Percentiles rank a stretch among this genome's conserved stretches.
phyloP scores from a whole-genome alignment of 1,140 invertebrate genomes.

The Lepidurus couesii region DNA sequence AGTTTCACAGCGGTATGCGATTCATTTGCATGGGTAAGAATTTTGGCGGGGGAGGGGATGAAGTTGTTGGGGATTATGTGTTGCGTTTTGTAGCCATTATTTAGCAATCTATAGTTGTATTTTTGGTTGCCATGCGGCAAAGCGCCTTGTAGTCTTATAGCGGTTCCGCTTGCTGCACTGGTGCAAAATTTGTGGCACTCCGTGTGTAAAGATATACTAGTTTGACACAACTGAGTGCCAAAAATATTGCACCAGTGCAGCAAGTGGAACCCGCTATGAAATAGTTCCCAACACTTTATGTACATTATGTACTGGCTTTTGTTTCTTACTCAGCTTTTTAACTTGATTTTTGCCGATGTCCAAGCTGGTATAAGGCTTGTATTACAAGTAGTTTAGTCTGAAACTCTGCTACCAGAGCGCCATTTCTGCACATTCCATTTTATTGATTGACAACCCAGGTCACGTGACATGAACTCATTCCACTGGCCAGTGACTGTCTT shows the following conservation, averaged over 20 bases:
- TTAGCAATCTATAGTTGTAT: too few relatives aligned
- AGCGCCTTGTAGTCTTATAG: too few relatives aligned
- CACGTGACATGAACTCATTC: conserved; percentile 5
- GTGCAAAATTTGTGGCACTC: too few relatives aligned
- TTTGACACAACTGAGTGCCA: too few relatives aligned
- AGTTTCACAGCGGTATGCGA: background rate
- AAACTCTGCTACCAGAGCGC: background rate
- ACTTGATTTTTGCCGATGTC: background rate
- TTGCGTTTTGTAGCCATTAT: background rate
- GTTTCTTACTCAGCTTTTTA: background rate
- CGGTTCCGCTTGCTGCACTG: too few relatives aligned
- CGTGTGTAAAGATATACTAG: too few relatives aligned
- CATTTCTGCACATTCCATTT: background rate
- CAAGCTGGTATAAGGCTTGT: too few relatives aligned
- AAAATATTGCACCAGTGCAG: too few relatives aligned
- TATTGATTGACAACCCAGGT: conserved; percentile 19
- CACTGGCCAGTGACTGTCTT: background rate
- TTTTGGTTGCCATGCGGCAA: too few relatives aligned
- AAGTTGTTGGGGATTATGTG: background rate
- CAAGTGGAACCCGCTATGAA: too few relatives aligned
- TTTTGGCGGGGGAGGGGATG: background rate
- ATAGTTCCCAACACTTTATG: too few relatives aligned
- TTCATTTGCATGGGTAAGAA: background rate
- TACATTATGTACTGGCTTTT: too few relatives aligned
- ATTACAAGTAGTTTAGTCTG: background rate